These are phyloP conservation scores for Tetragonula carbonaria DNA, from an alignment of 2,888 invertebrate species.

Conservation along the genomic window DNA sequence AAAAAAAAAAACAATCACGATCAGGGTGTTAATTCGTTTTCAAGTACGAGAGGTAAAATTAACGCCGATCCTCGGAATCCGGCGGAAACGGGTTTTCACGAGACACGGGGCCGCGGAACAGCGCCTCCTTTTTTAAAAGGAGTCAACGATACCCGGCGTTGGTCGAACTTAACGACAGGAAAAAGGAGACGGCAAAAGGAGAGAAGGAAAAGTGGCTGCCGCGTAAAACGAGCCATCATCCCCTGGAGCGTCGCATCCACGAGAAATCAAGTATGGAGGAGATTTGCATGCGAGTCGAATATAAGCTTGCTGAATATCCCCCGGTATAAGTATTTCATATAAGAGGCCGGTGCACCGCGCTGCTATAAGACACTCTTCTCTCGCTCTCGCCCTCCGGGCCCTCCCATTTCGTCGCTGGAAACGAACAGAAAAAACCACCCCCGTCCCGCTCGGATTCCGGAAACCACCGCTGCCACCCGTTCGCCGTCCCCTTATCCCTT, in stretches of 20 bases:
- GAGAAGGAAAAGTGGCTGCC: constrained; percentile 60
- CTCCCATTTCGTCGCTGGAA: constrained; percentile 65
- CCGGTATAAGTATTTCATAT: constrained; percentile 79
- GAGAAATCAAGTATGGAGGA: constrained; percentile 82
- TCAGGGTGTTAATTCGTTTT: neutral
- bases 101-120: neutral
- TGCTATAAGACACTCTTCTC: constrained; percentile 70
- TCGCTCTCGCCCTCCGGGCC: constrained; percentile 60
- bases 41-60: neutral
- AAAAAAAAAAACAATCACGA: neutral
- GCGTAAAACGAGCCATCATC: constrained; percentile 71
- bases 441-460: constrained; percentile 62
- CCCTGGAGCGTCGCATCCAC: constrained; percentile 72
- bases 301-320: constrained; percentile 81
- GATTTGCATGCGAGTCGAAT: constrained; percentile 82
- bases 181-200: constrained; percentile 18
- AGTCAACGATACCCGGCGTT: constrained; percentile 37
- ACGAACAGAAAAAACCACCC: constrained; percentile 62
- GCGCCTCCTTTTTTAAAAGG: constrained; percentile 27
- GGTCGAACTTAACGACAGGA: constrained; percentile 56
- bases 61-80: neutral
- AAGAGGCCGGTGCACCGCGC: constrained; percentile 71
- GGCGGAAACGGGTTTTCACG: constrained; percentile 20
- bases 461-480: constrained; percentile 57
- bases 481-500: constrained; percentile 41